Conservation (phyloP, 1,140 invertebrate species). For the Trypoxylus dichotomus region DNA sequence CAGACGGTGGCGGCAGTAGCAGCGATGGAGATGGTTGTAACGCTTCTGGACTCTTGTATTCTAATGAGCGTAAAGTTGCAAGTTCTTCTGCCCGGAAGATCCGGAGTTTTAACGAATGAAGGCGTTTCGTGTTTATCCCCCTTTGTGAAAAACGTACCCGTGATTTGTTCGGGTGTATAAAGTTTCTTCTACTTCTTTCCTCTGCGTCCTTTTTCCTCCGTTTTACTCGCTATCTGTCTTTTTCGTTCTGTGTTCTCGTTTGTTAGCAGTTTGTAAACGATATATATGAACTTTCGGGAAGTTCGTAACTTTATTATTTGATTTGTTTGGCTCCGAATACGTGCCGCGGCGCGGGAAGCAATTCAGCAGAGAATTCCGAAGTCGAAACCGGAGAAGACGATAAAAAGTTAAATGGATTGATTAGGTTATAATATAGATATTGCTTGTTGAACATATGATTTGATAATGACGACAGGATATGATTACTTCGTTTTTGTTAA, state of each 20-base stretch:
- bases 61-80: slow-evolving; percentile 20
- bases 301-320: slow-evolving; percentile 25
- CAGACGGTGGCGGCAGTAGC: slow-evolving; percentile 4
- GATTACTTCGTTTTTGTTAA: no score
- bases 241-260: slow-evolving; percentile 23
- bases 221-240: neutral
- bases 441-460: neutral
- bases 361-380: slow-evolving; percentile 5
- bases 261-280: slow-evolving; percentile 25
- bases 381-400: neutral
- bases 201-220: neutral
- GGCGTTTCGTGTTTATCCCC: slow-evolving; percentile 22
- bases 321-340: slow-evolving; percentile 9
- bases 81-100: slow-evolving; percentile 23
- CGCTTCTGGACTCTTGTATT: slow-evolving; percentile 21
- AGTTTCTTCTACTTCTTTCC: neutral
- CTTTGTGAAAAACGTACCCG: slow-evolving; percentile 24
- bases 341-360: neutral
- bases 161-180: slow-evolving; percentile 25
- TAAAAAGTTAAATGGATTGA: slow-evolving; percentile 10
- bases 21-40: slow-evolving; percentile 6
- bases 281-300: slow-evolving; percentile 24
- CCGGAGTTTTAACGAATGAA: slow-evolving; percentile 25
- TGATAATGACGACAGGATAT: neutral
- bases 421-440: slow-evolving; percentile 2